Percentiles rank a stretch among this genome's conserved stretches.
phyloP scores from a whole-genome alignment of 2,888 invertebrate genomes.

The Ormyrus labotus region DNA sequence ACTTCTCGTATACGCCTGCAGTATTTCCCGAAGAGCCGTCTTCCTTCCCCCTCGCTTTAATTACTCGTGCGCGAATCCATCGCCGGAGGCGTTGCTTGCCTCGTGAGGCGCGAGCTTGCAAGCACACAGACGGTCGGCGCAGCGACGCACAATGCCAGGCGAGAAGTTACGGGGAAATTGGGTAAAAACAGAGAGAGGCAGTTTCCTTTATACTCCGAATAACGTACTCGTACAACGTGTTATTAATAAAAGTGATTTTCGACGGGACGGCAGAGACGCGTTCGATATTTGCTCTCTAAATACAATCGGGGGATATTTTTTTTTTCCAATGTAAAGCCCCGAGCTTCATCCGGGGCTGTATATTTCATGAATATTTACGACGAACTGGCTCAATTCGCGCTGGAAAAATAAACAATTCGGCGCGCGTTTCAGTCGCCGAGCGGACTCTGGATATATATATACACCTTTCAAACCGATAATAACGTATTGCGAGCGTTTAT shows the following conservation, averaged over 20 bases:
- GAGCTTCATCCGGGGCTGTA: not conserved
- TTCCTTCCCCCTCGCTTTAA: conserved; percentile 27
- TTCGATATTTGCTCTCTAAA: conserved; percentile 13
- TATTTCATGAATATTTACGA: conserved; percentile 35
- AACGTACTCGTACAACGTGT: too few relatives aligned
- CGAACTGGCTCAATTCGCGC: not conserved
- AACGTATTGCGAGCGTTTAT: too few relatives aligned
- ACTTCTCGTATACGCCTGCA: conserved; percentile 11
- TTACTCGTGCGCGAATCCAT: conserved; percentile 20
- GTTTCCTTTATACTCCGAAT: too few relatives aligned
- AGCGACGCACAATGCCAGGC: too few relatives aligned
- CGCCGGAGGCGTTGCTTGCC: not conserved
- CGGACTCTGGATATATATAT: not conserved
- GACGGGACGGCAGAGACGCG: not conserved
- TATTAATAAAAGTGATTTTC: too few relatives aligned
- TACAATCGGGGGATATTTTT: conserved; percentile 12
- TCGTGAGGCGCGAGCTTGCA: not conserved
- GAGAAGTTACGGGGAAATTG: too few relatives aligned
- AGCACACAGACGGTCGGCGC: too few relatives aligned
- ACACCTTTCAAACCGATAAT: not conserved
- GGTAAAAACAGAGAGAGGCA: too few relatives aligned
- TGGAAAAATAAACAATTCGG: conserved; percentile 20
- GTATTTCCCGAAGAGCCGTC: not conserved
- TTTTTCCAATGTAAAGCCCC: conserved; percentile 11
- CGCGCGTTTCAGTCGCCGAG: not conserved